Evolutionary conservation across 2,797 vertebrate genomes (phyloP).

Genomic region (Melopsittacus undulatus): DNA sequence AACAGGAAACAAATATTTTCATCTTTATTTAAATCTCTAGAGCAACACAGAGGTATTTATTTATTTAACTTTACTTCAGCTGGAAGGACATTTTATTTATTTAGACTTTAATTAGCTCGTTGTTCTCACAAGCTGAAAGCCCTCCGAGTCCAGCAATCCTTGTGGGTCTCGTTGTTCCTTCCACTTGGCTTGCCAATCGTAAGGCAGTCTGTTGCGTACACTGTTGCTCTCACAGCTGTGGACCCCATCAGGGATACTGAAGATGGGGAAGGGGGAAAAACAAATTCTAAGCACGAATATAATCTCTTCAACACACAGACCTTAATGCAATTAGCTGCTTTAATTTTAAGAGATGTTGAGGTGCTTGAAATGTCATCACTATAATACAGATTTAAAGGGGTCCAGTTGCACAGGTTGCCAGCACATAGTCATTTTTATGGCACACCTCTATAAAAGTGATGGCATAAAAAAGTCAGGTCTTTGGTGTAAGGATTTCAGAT

Average conservation of each 20-base stretch:
- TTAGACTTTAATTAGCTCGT: conserved; percentile 22
- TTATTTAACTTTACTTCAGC: conserved; percentile 19
- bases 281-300: conserved; percentile 25
- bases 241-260: conserved; percentile 48
- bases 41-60: background rate
- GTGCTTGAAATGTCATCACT: conserved; percentile 72
- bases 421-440: conserved; percentile 75
- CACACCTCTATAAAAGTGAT: conserved; percentile 72
- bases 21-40: conserved; percentile 1
- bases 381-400: conserved; percentile 55
- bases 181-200: conserved; percentile 33
- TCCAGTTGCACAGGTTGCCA: conserved; percentile 66
- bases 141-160: conserved; percentile 27
- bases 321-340: conserved; percentile 69
- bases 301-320: conserved; percentile 44
- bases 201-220: background rate
- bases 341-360: conserved; percentile 66
- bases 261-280: background rate
- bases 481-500: conserved; percentile 60
- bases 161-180: conserved; percentile 40
- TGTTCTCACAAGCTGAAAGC: conserved; percentile 43
- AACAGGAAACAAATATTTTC: background rate
- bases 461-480: conserved; percentile 67
- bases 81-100: conserved; percentile 21
- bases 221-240: conserved; percentile 51